A percentile compares a stretch with the other conserved stretches of the same genome.
Evolutionary conservation across 2,888 invertebrate genomes (phyloP).

Genomic region (Hydrotaea cyrtoneurina): DNA sequence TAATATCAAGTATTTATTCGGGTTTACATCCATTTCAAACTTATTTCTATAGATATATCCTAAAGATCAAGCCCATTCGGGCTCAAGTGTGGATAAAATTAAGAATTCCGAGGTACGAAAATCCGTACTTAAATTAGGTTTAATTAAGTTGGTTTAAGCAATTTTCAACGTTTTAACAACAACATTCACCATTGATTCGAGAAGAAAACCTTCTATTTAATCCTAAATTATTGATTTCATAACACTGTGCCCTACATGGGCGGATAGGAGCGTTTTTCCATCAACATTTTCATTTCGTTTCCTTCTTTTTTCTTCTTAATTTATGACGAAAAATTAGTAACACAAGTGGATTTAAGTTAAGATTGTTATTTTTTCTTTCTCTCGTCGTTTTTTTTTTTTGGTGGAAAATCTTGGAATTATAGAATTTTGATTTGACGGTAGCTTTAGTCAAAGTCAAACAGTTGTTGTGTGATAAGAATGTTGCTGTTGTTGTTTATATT

Average conservation of each 20-base stretch:
- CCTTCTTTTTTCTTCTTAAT: conserved; percentile 38
- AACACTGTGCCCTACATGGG: not conserved
- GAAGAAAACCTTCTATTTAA: no score
- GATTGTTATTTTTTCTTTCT: conserved; percentile 51
- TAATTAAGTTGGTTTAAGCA: no score
- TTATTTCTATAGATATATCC: no score
- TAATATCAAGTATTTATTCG: no score
- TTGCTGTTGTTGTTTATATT: not conserved
- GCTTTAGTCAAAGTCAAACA: conserved; percentile 55
- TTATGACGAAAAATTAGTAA: conserved; percentile 60
- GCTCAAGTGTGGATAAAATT: no score
- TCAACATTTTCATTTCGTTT: conserved; percentile 18
- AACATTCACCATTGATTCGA: no score
- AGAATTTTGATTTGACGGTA: conserved; percentile 64
- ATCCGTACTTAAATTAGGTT: no score
- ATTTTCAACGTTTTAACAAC: no score
- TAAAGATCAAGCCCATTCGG: no score
- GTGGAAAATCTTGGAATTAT: conserved; percentile 51
- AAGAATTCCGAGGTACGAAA: no score
- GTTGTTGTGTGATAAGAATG: conserved; percentile 51
- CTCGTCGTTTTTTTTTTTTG: conserved; percentile 36
- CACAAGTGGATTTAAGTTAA: conserved; percentile 61
- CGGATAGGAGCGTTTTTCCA: not conserved
- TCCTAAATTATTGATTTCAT: no score
- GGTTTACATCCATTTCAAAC: no score